Percentiles rank a stretch among this genome's conserved stretches.
Conservation (phyloP, 2,113 vertebrate species). For the Ceyx melanurus region DNA sequence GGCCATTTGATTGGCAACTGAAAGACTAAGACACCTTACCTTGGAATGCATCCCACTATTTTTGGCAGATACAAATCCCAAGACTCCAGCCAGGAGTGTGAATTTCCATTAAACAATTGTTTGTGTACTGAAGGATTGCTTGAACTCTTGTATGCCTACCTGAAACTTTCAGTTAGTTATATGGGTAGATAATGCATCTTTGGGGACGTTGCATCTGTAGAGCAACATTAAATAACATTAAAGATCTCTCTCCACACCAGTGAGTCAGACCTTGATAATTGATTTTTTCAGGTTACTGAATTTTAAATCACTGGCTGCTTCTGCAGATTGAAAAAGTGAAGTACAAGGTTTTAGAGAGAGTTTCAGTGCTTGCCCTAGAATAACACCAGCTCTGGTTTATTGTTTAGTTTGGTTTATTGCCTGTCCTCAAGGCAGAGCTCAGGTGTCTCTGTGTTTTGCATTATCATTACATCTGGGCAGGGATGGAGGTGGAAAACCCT, state of each 20-base stretch:
- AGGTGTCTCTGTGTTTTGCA: not conserved
- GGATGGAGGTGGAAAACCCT: not conserved
- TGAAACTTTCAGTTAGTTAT: not conserved
- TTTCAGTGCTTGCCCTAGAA: not conserved
- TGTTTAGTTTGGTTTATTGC: not conserved
- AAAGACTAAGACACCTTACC: not conserved
- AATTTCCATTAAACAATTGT: slow-evolving; percentile 15
- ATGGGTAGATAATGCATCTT: not conserved
- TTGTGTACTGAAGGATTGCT: not conserved
- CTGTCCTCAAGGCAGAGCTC: not conserved
- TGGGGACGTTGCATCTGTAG: not conserved
- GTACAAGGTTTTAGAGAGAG: not conserved
- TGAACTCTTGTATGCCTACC: not conserved
- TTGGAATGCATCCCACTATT: not conserved
- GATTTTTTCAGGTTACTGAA: not conserved
- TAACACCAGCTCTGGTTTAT: not conserved
- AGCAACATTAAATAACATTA: not conserved
- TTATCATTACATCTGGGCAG: not conserved
- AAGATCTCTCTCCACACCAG: not conserved
- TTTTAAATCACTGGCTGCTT: not conserved
- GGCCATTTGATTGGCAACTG: not conserved
- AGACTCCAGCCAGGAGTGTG: not conserved
- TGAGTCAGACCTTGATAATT: not conserved
- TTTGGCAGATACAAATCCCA: slow-evolving; percentile 4
- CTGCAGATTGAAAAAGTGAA: not conserved